phyloP scores from a whole-genome alignment of 2,113 vertebrate genomes.

The Pipra filicauda region DNA sequence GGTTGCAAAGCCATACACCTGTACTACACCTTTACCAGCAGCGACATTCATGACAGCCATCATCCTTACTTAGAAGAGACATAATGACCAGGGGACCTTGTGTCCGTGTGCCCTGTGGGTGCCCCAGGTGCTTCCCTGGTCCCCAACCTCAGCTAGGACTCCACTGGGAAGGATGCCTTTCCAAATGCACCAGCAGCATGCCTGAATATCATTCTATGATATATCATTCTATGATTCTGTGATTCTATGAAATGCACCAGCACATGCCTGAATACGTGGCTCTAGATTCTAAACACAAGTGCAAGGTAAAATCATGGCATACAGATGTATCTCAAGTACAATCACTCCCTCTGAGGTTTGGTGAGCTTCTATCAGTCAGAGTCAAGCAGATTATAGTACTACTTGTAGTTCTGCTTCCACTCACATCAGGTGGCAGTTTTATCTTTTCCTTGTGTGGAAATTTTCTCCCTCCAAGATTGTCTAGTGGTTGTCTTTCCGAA shows the following conservation, averaged over 20 bases:
- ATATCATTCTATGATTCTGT: no score
- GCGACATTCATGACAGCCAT: not conserved
- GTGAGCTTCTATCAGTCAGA: not conserved
- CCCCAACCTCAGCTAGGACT: not conserved
- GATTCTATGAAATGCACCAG: not conserved
- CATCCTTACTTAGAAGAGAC: not conserved
- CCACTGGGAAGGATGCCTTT: rapidly evolving
- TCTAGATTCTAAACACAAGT: not conserved
- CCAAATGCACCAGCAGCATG: not conserved
- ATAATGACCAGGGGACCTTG: no score
- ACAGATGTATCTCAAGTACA: not conserved
- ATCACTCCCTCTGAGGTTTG: not conserved
- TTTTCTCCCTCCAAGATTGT: not conserved
- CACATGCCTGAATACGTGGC: rapidly evolving
- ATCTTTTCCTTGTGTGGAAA: not conserved
- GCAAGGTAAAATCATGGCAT: not conserved
- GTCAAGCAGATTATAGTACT: not conserved
- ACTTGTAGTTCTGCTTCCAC: not conserved
- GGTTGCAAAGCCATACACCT: not conserved
- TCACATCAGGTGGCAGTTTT: not conserved
- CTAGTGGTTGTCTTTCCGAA: not conserved
- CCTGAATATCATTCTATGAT: no score
- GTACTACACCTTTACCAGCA: not conserved
- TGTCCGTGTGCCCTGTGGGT: rapidly evolving
- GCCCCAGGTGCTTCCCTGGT: not conserved